phyloP scores from a whole-genome alignment of 2,888 invertebrate species.

The Papilio protenor region DNA sequence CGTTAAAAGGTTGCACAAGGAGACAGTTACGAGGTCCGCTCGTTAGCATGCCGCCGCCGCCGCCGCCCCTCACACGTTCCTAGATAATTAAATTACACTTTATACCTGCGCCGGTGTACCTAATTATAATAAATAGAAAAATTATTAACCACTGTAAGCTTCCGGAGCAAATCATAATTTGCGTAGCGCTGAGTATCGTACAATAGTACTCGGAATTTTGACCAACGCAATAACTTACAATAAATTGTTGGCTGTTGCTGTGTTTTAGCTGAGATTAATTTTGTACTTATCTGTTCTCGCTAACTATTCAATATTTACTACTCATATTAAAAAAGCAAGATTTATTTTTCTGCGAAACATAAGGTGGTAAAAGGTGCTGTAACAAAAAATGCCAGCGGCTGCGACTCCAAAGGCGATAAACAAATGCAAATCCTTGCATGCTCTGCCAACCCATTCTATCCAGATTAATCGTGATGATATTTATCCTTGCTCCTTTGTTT shows the following conservation, averaged over 20 bases:
- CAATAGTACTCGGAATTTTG: no score
- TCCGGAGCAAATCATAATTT: neutral
- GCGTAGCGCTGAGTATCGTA: neutral
- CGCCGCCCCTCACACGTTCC: neutral
- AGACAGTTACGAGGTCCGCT: neutral
- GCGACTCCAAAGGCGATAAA: conserved; percentile 9
- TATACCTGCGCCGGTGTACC: neutral
- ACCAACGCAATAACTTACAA: no score
- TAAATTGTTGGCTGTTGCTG: neutral
- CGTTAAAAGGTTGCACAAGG: neutral
- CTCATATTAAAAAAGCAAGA: neutral
- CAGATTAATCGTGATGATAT: conserved; percentile 30
- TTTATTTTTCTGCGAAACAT: neutral
- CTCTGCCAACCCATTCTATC: conserved; percentile 20
- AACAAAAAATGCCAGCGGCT: neutral
- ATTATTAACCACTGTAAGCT: neutral
- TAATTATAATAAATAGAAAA: conserved; percentile 6
- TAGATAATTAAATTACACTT: conserved; percentile 12
- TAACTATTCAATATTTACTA: no score
- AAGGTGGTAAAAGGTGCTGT: neutral
- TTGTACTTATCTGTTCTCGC: neutral
- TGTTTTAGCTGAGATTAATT: neutral
- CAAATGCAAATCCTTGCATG: conserved; percentile 16
- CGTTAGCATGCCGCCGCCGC: neutral
- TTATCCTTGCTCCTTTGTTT: conserved; percentile 21